A percentile compares a stretch with the other conserved stretches of the same genome.
phyloP scores from a whole-genome alignment of 2,113 vertebrate genomes.

The Helogale parvula region DNA sequence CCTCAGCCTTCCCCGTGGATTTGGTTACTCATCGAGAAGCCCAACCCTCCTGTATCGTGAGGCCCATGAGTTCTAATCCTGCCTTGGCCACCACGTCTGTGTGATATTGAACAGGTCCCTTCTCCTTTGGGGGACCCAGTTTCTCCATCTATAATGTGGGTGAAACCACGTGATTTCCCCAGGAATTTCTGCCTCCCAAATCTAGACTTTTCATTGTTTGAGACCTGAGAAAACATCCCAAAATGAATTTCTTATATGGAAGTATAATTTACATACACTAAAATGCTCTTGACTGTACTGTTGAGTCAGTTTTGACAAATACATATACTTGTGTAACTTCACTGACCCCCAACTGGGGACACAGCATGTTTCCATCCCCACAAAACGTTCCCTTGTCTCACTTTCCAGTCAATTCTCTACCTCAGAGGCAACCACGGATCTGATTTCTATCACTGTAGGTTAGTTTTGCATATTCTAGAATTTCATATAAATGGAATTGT shows the following conservation, averaged over 20 bases:
- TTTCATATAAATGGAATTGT: constrained; percentile 14
- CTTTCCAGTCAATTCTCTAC: not conserved
- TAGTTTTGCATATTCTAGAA: constrained; percentile 20
- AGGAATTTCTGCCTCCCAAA: not conserved
- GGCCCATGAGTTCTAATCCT: not conserved
- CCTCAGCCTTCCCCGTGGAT: not conserved
- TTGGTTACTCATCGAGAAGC: not conserved
- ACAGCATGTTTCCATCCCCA: constrained; percentile 43
- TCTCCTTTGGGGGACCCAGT: not conserved
- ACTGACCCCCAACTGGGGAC: not conserved
- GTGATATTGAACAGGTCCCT: not conserved
- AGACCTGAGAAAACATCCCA: not conserved
- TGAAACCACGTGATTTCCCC: not conserved
- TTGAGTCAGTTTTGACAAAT: constrained; percentile 30
- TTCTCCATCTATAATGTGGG: not conserved
- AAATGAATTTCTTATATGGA: not conserved
- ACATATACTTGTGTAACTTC: not conserved
- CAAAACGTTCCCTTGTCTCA: not conserved
- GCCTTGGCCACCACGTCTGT: not conserved
- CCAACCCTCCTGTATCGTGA: not conserved
- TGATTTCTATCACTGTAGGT: constrained; percentile 45
- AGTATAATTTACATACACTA: not conserved
- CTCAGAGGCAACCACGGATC: constrained; percentile 14
- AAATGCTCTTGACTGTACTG: not conserved
- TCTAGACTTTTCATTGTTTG: not conserved